Base-by-base conservation (phyloP, 2,113 vertebrate genomes). In the Pluvianellus socialis region DNA sequence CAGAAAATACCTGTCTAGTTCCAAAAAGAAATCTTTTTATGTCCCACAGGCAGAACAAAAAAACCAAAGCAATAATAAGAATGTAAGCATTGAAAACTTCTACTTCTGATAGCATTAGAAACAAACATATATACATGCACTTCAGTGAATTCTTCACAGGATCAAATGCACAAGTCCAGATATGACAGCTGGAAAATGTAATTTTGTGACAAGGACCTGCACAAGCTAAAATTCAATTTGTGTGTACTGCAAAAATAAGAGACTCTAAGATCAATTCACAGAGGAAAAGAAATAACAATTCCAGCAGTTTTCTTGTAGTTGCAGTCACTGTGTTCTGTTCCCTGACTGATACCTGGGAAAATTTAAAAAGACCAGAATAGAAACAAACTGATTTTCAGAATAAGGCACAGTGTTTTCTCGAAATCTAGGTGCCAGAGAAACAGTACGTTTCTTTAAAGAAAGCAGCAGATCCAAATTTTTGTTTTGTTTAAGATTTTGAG, bases 291-390 rank as follows among this genome's bases (percentile, higher is more conserved):
- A 77, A 35, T 18, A 72, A 12, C 2, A 22, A 21, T 4, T 52
- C 4, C 8, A 56, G 7, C 13, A 8, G 4, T 9, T 65, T 63
- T 61, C 10, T 14, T 70, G 10, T 27, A 32, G 23, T 33, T 49
- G 12, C 15, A 59, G 9, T 38, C 11, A 33, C 3, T 70, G 3
- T 1, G 0, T 79, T 79, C 35, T 70, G 4, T 65, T 86, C 10
- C 12, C 6, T 90, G 17, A 47, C 20, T n/a, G n/a, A 56, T 32
- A 66, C 3, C 7, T 47, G 10, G 13, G n/a, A 86, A 75, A 59
- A 76, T 33, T 47, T 45, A 59, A 72, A 83, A 9, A n/a, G 4
- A 56, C 2, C 3, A 9, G 10, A 89, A 86, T 10, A 79, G 8
- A 53, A 49, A 1, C 7, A 90, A 74, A 50, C 6, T 42, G 6